Evolutionary conservation across 2,113 vertebrate species (phyloP), one percentile per base, ranked within the genome.

Genomic region (Cinclus mexicanus): DNA sequence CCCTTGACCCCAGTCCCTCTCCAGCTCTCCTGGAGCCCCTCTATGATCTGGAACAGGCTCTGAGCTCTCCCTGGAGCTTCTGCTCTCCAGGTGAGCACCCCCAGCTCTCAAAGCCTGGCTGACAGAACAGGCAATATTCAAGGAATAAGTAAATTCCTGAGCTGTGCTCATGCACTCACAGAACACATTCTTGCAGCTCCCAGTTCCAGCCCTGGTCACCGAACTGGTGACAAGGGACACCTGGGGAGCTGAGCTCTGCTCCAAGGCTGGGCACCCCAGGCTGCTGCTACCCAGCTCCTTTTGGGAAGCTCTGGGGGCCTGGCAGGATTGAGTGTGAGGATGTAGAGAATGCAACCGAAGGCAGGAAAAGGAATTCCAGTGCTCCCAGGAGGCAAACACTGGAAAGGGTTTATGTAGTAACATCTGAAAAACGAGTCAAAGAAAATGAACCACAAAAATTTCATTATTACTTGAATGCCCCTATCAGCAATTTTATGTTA

Each of bases 11-110:
- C 8, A 59, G 37, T 21, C 60, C 68, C 37, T 81, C 60, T 59
- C 6, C 69, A 74, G 60, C 52, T 52, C 39, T 74, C 39, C 28
- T 60, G 69, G 15, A 60, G 53, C 15, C 14, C 60, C 53, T 60
- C 53, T 0, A 55, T 17, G 20, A 14, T 0, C 39, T 68, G 53
- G 0, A 0, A 25, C 4, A 2, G 13, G 6, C 61, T 75, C 87
- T 47, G 21, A 83, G 61, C 1, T 68, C 47, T 68, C n/a, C 17
- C 29, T 72, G 47, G 47, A 55, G 24, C 53, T 68, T 22, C 39
- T 46, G 39, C 18, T 53, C 16, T 18, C 61, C 61, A 61, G 39
- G 6, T 76, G 77, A 81, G 12, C 52, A 5, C 5, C 6, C 23
- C 19, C 61, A 82, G 39, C 46, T 41, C 70, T 25, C 13, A 52